phyloP scores from a whole-genome alignment of 92 coral and sea anemone genomes.

The Isaurus tuberculatus region DNA sequence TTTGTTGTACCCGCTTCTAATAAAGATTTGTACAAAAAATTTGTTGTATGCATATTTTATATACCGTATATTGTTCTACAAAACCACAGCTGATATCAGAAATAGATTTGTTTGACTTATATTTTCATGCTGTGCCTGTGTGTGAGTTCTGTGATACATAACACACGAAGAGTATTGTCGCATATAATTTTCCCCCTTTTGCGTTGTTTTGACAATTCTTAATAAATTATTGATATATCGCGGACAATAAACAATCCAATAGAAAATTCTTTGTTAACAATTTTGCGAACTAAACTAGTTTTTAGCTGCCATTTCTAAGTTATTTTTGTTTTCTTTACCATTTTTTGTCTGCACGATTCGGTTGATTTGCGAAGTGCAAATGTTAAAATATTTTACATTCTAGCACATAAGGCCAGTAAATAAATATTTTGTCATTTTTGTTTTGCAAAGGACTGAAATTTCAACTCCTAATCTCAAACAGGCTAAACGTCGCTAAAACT shows the following conservation, averaged over 20 bases:
- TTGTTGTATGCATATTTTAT: not conserved
- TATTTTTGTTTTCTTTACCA: not conserved
- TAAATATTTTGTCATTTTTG: not conserved
- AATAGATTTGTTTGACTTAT: not conserved
- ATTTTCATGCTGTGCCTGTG: not conserved
- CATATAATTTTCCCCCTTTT: not conserved
- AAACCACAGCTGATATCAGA: not conserved
- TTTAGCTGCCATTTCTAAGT: constrained; percentile 12
- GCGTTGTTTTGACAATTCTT: constrained; percentile 24
- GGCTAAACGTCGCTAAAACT: not conserved
- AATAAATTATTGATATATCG: not conserved
- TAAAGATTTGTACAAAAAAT: not conserved
- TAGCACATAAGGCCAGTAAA: not conserved
- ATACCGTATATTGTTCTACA: not conserved
- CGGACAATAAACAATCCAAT: not conserved
- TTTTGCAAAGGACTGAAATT: not conserved
- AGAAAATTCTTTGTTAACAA: constrained; percentile 11
- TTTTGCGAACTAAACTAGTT: constrained; percentile 14
- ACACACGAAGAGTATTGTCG: not conserved
- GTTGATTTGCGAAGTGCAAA: not conserved
- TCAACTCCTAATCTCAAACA: not conserved
- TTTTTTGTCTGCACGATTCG: not conserved
- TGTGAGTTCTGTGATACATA: not conserved
- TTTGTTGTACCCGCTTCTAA: constrained; percentile 1
- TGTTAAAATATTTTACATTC: not conserved